Conservation (phyloP, 1,140 invertebrate species). For the Cherax quadricarinatus region DNA sequence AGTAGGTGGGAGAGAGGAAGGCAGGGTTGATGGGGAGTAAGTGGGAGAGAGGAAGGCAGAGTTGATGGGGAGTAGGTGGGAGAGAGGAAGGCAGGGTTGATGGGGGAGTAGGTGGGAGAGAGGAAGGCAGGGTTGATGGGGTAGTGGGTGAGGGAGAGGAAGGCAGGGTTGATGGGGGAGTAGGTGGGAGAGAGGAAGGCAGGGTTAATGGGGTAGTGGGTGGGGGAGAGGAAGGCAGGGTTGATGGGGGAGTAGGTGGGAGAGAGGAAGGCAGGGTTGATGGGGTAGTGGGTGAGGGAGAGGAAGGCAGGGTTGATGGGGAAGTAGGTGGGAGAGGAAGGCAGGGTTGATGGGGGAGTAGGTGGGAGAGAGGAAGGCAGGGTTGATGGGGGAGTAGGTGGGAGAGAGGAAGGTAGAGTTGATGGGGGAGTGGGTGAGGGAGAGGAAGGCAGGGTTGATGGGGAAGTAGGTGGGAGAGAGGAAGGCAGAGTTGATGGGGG, state of each 20-base stretch:
- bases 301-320: neutral
- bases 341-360: neutral
- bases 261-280: neutral
- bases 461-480: too few relatives aligned
- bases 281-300: neutral
- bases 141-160: neutral
- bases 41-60: too few relatives aligned
- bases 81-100: too few relatives aligned
- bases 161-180: neutral
- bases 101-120: too few relatives aligned
- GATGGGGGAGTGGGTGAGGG: too few relatives aligned
- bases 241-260: neutral
- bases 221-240: neutral
- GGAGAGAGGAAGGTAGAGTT: neutral
- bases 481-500: too few relatives aligned
- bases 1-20: too few relatives aligned
- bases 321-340: neutral
- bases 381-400: neutral
- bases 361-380: neutral
- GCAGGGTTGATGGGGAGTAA: too few relatives aligned
- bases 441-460: too few relatives aligned
- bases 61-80: too few relatives aligned
- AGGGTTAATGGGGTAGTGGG: neutral
- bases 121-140: too few relatives aligned
- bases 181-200: neutral